Base-by-base conservation (phyloP, 2,888 invertebrate genomes). In the Amphiduros pacificus region DNA sequence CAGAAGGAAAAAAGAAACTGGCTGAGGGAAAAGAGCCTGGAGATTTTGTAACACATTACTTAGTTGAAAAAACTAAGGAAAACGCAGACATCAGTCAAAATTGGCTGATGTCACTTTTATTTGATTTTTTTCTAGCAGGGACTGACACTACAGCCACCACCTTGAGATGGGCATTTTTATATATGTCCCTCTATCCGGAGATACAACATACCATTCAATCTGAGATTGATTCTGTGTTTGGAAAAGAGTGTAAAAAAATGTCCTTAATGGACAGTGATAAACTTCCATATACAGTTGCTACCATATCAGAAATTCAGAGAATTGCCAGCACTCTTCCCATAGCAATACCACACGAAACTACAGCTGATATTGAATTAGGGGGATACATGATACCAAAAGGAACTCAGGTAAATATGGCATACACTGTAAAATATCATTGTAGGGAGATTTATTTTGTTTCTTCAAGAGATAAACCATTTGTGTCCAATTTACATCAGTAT, bases 251-350 rank as follows among this genome's bases (percentile, higher is more conserved):
- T n/a, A n/a, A n/a, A n/a, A n/a, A n/a, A n/a, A n/a, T n/a, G n/a
- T n/a, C n/a, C n/a, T 22, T 71, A 27, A 27, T 52, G 1, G 69
- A 74, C 50, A 57, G 69, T 26, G 56, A 61, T 9, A 48, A 63
- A 24, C 64, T 75, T 27, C 44, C 62, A 24, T 74, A 72, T 63
- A 72, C 70, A 11, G 73, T 73, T 29, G 75, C 74, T 26, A 66
- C 68, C 5, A 52, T 74, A 11, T 65, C 70, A 54, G 75, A 75
- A 58, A 62, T 64, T n/a, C 71, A 73, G 73, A 64, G 75, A 40
- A 20, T 74, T 53, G 50, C 54, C 9, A 44, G 64, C 3, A 67
- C 70, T 11, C 59, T 61, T 4, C 71, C 74, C 1, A 14, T 67
- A 4, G 73, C 72, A 2, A 6, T 73, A 0, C 62, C 69, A 1